These are phyloP conservation scores for Eurytoma californica DNA, from an alignment of 2,888 invertebrate species.

Conservation along the genomic window DNA sequence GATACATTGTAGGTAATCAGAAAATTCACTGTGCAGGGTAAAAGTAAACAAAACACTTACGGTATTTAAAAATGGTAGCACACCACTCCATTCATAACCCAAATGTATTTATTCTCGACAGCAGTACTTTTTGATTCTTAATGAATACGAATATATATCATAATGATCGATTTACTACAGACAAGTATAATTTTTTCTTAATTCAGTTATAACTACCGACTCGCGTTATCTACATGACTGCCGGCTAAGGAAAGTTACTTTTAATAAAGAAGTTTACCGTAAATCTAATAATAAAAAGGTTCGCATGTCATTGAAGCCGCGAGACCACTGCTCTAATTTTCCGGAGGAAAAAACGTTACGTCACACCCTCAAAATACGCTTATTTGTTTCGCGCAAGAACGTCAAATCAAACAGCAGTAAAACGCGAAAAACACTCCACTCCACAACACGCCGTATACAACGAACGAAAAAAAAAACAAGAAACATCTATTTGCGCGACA, in stretches of 20 bases:
- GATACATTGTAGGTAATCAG: constrained; percentile 36
- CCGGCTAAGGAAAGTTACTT: no score
- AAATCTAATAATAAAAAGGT: background rate
- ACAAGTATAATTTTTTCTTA: background rate
- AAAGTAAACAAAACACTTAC: constrained; percentile 25
- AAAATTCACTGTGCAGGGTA: background rate
- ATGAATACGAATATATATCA: no score
- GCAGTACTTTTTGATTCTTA: background rate
- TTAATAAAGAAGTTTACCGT: background rate
- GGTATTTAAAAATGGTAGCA: background rate
- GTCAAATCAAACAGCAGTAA: background rate
- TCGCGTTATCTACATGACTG: background rate
- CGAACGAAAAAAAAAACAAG: no score
- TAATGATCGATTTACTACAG: no score
- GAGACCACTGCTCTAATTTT: background rate
- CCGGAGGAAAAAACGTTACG: background rate
- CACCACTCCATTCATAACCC: no score
- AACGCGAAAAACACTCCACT: background rate
- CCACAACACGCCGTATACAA: no score
- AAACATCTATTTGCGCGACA: no score
- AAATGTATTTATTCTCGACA: background rate
- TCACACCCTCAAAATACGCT: background rate
- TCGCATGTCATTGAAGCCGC: no score
- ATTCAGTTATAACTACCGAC: background rate
- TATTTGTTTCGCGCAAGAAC: background rate